A percentile compares a stretch with the other conserved stretches of the same genome.
These are phyloP conservation scores for Agriopis aurantiaria DNA, from an alignment of 2,888 invertebrate genomes.

Conservation along the genomic window DNA sequence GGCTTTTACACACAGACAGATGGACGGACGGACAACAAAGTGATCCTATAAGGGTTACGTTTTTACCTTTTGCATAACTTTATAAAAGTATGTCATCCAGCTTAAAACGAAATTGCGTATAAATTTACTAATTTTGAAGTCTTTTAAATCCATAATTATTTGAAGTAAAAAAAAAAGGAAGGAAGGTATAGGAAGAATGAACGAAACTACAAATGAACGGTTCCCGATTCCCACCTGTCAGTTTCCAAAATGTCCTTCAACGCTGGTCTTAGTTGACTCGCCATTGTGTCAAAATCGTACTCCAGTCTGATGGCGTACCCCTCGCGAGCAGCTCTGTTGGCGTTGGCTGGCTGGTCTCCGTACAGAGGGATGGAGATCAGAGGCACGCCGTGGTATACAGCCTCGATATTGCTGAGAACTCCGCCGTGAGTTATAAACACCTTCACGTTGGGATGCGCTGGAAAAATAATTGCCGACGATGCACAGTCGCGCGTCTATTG, in stretches of 20 bases:
- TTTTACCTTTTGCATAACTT: too few species aligned
- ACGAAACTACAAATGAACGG: background rate
- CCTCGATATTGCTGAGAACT: conserved; percentile 60
- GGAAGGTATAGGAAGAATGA: background rate
- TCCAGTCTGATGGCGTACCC: conserved; percentile 59
- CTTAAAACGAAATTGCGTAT: too few species aligned
- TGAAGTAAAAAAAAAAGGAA: background rate
- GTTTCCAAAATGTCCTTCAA: conserved; percentile 58
- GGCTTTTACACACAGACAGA: too few species aligned
- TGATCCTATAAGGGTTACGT: too few species aligned
- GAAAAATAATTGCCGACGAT: background rate
- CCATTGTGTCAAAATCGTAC: conserved; percentile 51
- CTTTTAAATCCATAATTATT: too few species aligned
- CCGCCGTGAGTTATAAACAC: conserved; percentile 66
- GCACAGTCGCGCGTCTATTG: too few species aligned
- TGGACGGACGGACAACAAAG: too few species aligned
- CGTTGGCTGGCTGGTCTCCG: conserved; percentile 70
- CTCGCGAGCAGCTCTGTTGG: conserved; percentile 50
- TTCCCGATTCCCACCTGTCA: conserved; percentile 54
- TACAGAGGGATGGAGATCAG: conserved; percentile 67
- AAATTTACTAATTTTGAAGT: too few species aligned
- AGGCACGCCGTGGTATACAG: conserved; percentile 63
- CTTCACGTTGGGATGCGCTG: conserved; percentile 61
- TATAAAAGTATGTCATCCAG: too few species aligned
- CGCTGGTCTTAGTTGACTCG: conserved; percentile 50